Conservation (phyloP, 2,113 vertebrate species). For the Bungarus multicinctus region DNA sequence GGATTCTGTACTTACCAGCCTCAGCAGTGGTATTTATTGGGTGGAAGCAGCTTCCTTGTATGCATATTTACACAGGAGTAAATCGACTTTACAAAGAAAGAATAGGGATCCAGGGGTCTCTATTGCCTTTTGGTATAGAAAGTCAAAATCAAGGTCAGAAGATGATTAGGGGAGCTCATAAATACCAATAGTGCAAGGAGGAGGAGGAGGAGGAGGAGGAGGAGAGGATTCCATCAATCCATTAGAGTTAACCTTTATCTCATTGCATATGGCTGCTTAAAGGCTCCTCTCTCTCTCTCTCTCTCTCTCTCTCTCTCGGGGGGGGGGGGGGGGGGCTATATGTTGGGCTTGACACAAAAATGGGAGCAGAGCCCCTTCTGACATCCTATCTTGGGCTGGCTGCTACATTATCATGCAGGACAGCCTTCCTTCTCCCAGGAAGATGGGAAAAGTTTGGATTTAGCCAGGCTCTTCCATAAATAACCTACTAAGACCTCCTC, state of each 20-base stretch:
- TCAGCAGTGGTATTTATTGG: not conserved
- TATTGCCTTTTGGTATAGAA: not conserved
- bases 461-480: not conserved
- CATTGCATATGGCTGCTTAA: slow-evolving; percentile 13
- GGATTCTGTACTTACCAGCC: not conserved
- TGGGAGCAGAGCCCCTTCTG: not conserved
- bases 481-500: not conserved
- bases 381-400: not conserved
- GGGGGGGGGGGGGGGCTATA: no score
- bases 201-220: not conserved
- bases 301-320: no score
- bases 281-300: not conserved
- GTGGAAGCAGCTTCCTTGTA: not conserved
- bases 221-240: not conserved
- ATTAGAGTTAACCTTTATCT: slow-evolving; percentile 16
- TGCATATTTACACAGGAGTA: not conserved
- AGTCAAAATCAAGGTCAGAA: not conserved
- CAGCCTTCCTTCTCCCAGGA: not conserved
- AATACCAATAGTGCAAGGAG: not conserved
- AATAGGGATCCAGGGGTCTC: not conserved
- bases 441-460: slow-evolving; percentile 23
- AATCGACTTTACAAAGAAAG: not conserved
- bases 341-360: slow-evolving; percentile 24
- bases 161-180: not conserved
- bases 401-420: not conserved